These are phyloP conservation scores for Chondrosia reniformis DNA, from an alignment of 37 sponge, comb jelly and placozoan genomes.

Conservation along the genomic window DNA sequence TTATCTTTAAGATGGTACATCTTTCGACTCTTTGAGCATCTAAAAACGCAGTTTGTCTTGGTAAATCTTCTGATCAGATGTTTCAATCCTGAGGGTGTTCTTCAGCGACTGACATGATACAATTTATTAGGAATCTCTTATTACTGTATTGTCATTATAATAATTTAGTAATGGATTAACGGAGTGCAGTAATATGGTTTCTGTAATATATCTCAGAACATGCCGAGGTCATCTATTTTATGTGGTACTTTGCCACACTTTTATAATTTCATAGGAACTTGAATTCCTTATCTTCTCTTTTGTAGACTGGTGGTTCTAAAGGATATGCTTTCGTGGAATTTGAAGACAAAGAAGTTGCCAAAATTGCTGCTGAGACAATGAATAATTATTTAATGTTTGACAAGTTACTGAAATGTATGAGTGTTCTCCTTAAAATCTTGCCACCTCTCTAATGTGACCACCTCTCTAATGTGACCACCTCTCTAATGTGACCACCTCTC, in stretches of 20 bases:
- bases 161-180: too few species aligned
- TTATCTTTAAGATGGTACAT: too few species aligned
- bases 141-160: too few species aligned
- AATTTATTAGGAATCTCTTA: too few species aligned
- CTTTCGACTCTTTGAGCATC: too few species aligned
- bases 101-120: too few species aligned
- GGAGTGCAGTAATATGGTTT: too few species aligned
- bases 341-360: conserved; percentile 87
- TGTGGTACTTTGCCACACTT: not conserved
- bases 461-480: not conserved
- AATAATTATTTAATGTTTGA: conserved; percentile 96
- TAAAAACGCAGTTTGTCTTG: too few species aligned
- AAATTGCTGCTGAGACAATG: conserved; percentile 92
- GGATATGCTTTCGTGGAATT: conserved; percentile 95
- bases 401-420: conserved; percentile 91
- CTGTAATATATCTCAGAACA: too few species aligned
- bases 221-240: too few species aligned
- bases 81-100: too few species aligned
- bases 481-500: not conserved
- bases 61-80: too few species aligned
- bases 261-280: not conserved
- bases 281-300: not conserved
- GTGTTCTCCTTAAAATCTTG: not conserved
- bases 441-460: conserved; percentile 14
- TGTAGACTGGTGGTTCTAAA: conserved; percentile 79